Base-by-base conservation (phyloP, 2,113 vertebrate genomes). In the Cygnus buccinator region DNA sequence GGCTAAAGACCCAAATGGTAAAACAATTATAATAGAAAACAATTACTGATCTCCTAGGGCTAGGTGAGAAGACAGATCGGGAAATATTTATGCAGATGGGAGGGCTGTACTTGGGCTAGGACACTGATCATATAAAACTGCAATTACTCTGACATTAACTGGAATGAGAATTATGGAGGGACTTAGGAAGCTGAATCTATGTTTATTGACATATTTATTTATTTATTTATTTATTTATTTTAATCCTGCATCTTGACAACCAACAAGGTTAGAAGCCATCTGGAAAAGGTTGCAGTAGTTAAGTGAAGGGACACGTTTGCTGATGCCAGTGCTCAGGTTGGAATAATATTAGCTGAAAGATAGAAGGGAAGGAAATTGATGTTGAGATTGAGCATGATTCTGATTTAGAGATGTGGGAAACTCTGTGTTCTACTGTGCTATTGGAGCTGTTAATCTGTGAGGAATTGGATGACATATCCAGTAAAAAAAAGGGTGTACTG, bases 21-120 rank as follows among this genome's bases (percentile, higher is more conserved):
- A 89, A 97, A 79, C 57, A 62, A 73, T 71, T 76, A 61, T 66
- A 94, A 85, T 62, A 67, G 93, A 91, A 95, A 93, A 88, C 83
- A 89, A 93, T 96, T 95, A 87, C 92, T 72, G 85, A 79, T 95
- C 89, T 95, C 80, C 80, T 65, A 76, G 93, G 83, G 87, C 83
- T 95, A 88, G 82, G 67, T 92, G 93, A 94, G 89, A 87, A 87
- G 70, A 78, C 70, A 94, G 58, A 84, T 90, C 62, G 78, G 86
- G 87, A 89, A 84, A 90, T 90, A 93, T 84, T 96, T 96, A 95
- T 94, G 84, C 74, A 90, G 80, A 91, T 43, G 12, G 77, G 83
- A 46, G 46, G 35, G 70, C 76, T 90, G 68, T 80, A 73, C 82
- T 91, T 93, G 81, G 57, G 50, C 59, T 87, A 83, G 91, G 76